Evolutionary conservation across 2,113 vertebrate genomes (phyloP).

Genomic region (Helogale parvula): DNA sequence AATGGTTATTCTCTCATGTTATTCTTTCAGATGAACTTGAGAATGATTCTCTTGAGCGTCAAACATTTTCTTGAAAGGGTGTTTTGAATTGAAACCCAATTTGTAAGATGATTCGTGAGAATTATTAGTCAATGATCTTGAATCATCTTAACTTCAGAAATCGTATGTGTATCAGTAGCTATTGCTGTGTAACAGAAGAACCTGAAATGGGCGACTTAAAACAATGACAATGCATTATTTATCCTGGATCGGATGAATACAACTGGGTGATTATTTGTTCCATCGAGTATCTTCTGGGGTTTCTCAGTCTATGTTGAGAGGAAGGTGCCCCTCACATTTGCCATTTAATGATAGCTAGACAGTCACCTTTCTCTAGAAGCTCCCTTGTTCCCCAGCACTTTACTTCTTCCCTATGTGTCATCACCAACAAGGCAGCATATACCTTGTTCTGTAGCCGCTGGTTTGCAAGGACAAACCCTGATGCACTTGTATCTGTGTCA

Average conservation of each 20-base stretch:
- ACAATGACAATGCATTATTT: rapidly evolving
- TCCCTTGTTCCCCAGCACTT: too few species aligned
- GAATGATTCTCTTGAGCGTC: background rate
- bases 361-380: background rate
- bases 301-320: background rate
- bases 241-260: rapidly evolving
- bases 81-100: conserved; percentile 20
- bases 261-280: background rate
- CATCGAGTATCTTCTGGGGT: rapidly evolving
- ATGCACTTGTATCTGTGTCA: background rate
- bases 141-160: background rate
- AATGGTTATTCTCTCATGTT: background rate
- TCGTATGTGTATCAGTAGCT: rapidly evolving
- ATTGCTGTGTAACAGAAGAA: background rate
- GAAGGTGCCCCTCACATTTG: background rate
- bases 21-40: background rate
- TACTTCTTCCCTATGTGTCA: too few species aligned
- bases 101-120: background rate
- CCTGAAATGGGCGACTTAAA: background rate
- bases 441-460: background rate
- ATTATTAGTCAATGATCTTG: background rate
- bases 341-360: background rate
- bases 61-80: conserved; percentile 18
- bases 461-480: background rate
- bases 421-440: background rate